These are phyloP conservation scores for Okamejei kenojei DNA, from an alignment of 2,797 vertebrate genomes.

Conservation along the genomic window DNA sequence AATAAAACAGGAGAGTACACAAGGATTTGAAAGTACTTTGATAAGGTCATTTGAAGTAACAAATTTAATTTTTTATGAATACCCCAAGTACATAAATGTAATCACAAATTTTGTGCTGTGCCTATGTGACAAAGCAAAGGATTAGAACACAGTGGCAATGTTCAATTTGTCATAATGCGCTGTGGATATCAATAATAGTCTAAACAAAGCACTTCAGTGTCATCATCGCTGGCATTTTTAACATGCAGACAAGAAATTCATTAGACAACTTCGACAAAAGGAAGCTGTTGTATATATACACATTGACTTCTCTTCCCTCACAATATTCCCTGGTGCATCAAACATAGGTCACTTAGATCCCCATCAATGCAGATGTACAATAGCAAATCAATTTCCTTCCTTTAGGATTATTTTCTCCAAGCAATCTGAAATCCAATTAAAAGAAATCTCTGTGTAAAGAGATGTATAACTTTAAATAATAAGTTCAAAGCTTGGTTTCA, in stretches of 20 bases:
- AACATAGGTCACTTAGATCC: background rate
- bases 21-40: slow-evolving; percentile 14
- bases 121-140: background rate
- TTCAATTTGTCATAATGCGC: background rate
- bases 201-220: background rate
- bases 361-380: slow-evolving; percentile 1
- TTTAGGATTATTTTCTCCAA: background rate
- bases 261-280: background rate
- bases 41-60: background rate
- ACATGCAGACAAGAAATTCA: background rate
- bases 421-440: background rate
- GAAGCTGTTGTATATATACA: background rate
- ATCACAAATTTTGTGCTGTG: background rate
- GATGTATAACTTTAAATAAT: background rate
- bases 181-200: background rate
- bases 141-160: background rate
- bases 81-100: slow-evolving; percentile 26
- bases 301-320: background rate
- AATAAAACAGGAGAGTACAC: background rate
- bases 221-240: background rate
- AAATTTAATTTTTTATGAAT: slow-evolving; percentile 29
- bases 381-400: background rate
- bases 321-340: background rate
- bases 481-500: background rate
- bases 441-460: background rate